phyloP scores from a whole-genome alignment of 2,113 vertebrate species.

The Pampusana beccarii region DNA sequence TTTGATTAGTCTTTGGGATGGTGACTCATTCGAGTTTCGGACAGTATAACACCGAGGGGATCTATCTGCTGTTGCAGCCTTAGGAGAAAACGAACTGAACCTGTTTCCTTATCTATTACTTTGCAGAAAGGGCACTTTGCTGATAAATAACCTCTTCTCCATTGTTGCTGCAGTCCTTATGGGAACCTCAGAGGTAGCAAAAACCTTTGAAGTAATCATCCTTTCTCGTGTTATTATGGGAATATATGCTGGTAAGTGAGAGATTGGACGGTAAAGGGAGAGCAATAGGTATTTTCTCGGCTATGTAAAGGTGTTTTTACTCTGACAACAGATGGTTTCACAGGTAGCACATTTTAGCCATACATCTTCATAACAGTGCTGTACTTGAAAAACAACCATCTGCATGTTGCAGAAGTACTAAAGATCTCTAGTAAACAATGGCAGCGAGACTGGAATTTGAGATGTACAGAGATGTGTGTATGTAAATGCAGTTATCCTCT shows the following conservation, averaged over 20 bases:
- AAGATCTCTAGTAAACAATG: neutral
- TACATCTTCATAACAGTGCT: neutral
- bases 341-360: neutral
- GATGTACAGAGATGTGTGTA: neutral
- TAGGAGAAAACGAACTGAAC: neutral
- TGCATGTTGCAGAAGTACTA: neutral
- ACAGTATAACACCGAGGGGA: fast-evolving
- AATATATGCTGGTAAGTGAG: slow-evolving; percentile 87
- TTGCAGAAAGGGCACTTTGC: slow-evolving; percentile 89
- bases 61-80: fast-evolving
- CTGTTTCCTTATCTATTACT: neutral
- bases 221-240: slow-evolving; percentile 85
- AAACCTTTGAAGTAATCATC: slow-evolving; percentile 90
- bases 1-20: neutral
- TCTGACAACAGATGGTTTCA: neutral
- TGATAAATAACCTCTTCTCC: slow-evolving; percentile 95
- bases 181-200: slow-evolving; percentile 82
- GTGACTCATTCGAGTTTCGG: neutral
- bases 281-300: neutral
- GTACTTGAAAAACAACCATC: neutral
- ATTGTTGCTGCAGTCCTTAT: slow-evolving; percentile 88
- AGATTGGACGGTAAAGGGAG: neutral
- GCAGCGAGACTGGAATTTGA: neutral
- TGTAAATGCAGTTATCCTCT: neutral
- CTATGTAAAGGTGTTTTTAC: neutral